Conservation (phyloP, 1,140 invertebrate species). For the Danaus melanippus region DNA sequence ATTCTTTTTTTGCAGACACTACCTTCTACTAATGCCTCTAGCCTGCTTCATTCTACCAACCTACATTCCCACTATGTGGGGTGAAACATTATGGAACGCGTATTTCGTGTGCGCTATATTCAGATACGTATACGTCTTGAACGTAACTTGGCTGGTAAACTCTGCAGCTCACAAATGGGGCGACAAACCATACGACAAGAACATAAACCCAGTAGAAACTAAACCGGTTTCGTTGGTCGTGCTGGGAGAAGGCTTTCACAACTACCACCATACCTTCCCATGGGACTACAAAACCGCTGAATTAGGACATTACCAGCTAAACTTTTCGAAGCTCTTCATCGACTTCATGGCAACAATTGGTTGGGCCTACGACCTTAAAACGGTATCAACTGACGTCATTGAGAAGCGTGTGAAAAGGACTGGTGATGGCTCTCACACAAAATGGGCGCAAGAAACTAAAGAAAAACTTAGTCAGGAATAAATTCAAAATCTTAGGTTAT, state of each 20-base stretch:
- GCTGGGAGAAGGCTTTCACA: conserved; percentile 79
- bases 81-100: conserved; percentile 74
- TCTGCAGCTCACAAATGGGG: conserved; percentile 83
- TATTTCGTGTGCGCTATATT: conserved; percentile 76
- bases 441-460: conserved; percentile 41
- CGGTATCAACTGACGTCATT: conserved; percentile 71
- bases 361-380: conserved; percentile 77
- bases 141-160: conserved; percentile 86
- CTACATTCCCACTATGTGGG: conserved; percentile 81
- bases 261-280: conserved; percentile 85
- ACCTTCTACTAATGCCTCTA: conserved; percentile 78
- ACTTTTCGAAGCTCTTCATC: conserved; percentile 77
- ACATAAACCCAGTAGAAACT: conserved; percentile 78
- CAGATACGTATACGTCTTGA: conserved; percentile 77
- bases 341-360: conserved; percentile 76
- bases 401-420: conserved; percentile 72
- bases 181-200: conserved; percentile 81
- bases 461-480: conserved; percentile 29
- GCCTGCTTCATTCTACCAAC: conserved; percentile 83
- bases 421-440: conserved; percentile 75
- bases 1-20: conserved; percentile 74
- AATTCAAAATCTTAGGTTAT: conserved; percentile 18
- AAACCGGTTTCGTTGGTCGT: conserved; percentile 73
- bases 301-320: conserved; percentile 73
- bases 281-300: conserved; percentile 82